A percentile compares a stretch with the other conserved stretches of the same genome.
Conservation (phyloP, 2,888 invertebrate genomes). For the Malthinus flaveolus region DNA sequence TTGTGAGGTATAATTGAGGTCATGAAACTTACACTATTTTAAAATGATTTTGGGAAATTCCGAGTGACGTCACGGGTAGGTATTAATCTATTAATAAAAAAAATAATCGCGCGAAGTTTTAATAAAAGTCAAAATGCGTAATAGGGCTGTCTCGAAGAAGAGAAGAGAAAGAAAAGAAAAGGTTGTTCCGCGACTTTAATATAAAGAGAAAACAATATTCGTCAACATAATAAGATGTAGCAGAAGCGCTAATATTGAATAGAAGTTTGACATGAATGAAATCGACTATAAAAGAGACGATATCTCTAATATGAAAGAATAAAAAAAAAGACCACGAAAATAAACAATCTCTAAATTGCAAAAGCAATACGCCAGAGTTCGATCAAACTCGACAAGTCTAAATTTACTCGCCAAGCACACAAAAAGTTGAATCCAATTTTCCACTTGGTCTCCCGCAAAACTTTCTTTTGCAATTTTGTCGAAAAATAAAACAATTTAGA, state of each 20-base stretch:
- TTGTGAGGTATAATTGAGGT: too few species aligned
- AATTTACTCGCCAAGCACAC: constrained; percentile 31
- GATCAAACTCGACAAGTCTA: constrained; percentile 30
- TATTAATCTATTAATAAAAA: too few species aligned
- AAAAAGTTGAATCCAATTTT: constrained; percentile 52
- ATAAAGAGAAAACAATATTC: constrained; percentile 19
- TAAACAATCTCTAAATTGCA: constrained; percentile 31
- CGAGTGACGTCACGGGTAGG: too few species aligned
- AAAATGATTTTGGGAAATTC: too few species aligned
- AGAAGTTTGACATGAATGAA: constrained; percentile 23
- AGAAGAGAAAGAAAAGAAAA: too few species aligned
- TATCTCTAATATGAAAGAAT: constrained; percentile 26
- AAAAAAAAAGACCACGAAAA: constrained; percentile 26
- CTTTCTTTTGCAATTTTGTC: constrained; percentile 48
- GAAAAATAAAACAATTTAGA: constrained; percentile 50
- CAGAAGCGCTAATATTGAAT: constrained; percentile 18
- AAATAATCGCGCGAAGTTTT: background rate
- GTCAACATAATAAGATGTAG: constrained; percentile 23
- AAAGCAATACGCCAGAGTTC: constrained; percentile 27
- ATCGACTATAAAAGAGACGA: constrained; percentile 23
- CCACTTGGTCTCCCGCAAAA: constrained; percentile 49
- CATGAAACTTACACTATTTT: too few species aligned
- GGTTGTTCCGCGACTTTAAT: constrained; percentile 12
- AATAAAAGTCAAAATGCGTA: constrained; percentile 13
- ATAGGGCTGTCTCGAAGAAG: constrained; percentile 1